phyloP scores from a whole-genome alignment of 30 jellyfish, hydroid and myxozoan species.

The Aurelia aurita region DNA sequence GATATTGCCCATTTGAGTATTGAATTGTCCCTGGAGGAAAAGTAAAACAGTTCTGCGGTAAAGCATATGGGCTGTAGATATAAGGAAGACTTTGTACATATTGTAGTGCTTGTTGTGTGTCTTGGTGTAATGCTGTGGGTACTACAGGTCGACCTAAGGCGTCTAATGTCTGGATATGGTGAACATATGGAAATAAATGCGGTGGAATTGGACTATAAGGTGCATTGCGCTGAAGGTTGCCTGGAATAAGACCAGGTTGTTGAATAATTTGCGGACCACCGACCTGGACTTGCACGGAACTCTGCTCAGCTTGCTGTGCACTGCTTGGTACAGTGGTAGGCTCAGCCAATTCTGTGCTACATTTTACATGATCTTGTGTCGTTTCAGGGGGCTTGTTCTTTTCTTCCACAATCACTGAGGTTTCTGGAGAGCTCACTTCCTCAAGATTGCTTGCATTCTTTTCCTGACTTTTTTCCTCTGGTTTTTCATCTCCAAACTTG shows the following conservation, averaged over 20 bases:
- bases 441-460: background rate
- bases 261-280: background rate
- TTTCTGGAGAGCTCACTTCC: background rate
- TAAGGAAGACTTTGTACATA: constrained; percentile 63
- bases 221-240: constrained; percentile 17
- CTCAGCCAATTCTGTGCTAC: background rate
- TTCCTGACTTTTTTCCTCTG: background rate
- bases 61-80: constrained; percentile 52
- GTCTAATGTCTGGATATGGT: constrained; percentile 48
- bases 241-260: constrained; percentile 16
- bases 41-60: constrained; percentile 57
- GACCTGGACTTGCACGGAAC: constrained; percentile 6
- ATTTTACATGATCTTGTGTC: background rate
- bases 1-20: constrained; percentile 64
- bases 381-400: background rate
- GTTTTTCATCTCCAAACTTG: background rate
- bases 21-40: constrained; percentile 71
- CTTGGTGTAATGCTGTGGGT: constrained; percentile 6
- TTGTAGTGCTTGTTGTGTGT: constrained; percentile 35
- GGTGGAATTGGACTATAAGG: constrained; percentile 54
- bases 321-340: background rate
- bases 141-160: constrained; percentile 44
- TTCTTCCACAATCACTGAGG: background rate
- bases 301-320: background rate
- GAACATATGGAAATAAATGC: constrained; percentile 78